Conservation (phyloP, 1,140 invertebrate species). For the Drosophila aff. region DNA sequence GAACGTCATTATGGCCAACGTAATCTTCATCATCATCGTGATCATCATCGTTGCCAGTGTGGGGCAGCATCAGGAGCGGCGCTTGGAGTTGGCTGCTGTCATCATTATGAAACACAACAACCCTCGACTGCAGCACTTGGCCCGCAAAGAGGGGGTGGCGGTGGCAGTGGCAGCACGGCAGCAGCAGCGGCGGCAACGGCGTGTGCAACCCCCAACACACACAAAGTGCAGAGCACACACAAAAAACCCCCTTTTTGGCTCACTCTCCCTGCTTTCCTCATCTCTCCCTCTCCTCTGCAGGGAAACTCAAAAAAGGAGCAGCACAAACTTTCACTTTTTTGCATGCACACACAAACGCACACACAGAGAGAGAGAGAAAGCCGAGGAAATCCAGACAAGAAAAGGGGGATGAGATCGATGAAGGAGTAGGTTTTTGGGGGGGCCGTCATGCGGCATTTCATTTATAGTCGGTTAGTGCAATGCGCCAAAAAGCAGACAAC, state of each 20-base stretch:
- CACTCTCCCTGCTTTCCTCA: background rate
- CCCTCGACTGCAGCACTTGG: constrained; percentile 70
- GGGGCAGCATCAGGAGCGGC: constrained; percentile 63
- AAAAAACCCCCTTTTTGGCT: constrained; percentile 25
- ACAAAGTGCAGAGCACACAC: constrained; percentile 61
- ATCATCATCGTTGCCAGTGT: constrained; percentile 22
- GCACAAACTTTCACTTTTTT: constrained; percentile 81
- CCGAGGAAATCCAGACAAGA: constrained; percentile 11
- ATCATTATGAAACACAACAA: constrained; percentile 80
- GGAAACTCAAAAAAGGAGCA: constrained; percentile 56
- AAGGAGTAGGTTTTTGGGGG: constrained; percentile 17
- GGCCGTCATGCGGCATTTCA: constrained; percentile 76
- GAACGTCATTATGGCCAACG: constrained; percentile 46
- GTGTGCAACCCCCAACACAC: constrained; percentile 39
- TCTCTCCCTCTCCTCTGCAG: background rate
- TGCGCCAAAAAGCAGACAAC: constrained; percentile 76
- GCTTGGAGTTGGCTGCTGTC: constrained; percentile 50
- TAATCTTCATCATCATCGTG: constrained; percentile 19
- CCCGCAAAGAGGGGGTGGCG: constrained; percentile 24
- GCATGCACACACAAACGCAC: constrained; percentile 31
- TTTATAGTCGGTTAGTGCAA: constrained; percentile 71
- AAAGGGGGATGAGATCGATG: background rate
- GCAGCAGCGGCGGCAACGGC: constrained; percentile 3
- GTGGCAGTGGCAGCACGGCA: background rate
- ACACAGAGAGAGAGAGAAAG: background rate